Conservation (phyloP, 2,888 invertebrate genomes). For the Cabera pusaria region DNA sequence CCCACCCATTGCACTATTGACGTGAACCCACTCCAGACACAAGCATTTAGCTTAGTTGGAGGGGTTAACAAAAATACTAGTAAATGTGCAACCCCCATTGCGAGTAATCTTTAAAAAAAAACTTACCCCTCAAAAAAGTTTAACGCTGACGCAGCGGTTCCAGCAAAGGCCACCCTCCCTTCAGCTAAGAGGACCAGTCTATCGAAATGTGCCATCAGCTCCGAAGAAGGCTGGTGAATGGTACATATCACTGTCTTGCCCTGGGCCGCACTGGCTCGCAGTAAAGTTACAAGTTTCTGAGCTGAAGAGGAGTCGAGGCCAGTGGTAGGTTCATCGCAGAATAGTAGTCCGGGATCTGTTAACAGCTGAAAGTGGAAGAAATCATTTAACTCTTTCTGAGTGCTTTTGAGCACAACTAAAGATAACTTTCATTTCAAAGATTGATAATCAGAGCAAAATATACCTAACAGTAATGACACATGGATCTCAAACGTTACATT, state of each 20-base stretch:
- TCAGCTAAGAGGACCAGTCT: constrained; percentile 91
- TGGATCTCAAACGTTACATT: no score
- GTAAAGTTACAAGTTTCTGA: constrained; percentile 89
- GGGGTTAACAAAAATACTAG: no score
- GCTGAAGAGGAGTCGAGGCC: constrained; percentile 97
- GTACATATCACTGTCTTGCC: constrained; percentile 96
- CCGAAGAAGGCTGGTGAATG: constrained; percentile 97
- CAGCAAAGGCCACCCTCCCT: constrained; percentile 93
- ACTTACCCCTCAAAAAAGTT: constrained; percentile 84
- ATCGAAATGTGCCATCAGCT: constrained; percentile 93
- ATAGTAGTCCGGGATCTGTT: constrained; percentile 95
- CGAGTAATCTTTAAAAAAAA: no score
- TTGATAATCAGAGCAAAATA: no score
- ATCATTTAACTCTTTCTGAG: no score
- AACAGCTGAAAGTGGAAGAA: constrained; percentile 83
- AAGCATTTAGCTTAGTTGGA: no score
- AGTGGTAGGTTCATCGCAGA: constrained; percentile 98
- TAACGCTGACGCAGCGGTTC: constrained; percentile 81
- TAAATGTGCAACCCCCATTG: no score
- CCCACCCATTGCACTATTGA: no score
- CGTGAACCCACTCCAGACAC: no score
- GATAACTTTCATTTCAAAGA: no score
- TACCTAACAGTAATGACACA: no score
- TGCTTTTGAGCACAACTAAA: no score
- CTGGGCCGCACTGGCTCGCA: constrained; percentile 87